These are phyloP conservation scores for Poecilobothrus nobilitatus DNA, from an alignment of 2,888 invertebrate genomes.

Conservation along the genomic window DNA sequence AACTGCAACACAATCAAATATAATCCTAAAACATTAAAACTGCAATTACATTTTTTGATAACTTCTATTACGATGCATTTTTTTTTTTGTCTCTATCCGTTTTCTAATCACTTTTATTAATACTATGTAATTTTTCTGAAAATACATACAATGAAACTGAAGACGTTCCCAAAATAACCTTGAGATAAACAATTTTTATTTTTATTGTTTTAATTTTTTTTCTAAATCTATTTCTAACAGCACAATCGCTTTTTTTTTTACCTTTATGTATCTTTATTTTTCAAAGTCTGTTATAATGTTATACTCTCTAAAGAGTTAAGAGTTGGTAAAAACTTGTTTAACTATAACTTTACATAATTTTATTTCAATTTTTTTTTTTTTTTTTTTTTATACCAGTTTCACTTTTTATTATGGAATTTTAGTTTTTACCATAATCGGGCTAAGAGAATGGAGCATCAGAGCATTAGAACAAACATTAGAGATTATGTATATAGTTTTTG, in stretches of 20 bases:
- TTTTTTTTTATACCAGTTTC: not conserved
- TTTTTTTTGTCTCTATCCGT: no score
- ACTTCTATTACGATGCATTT: no score
- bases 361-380: not conserved
- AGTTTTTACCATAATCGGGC: not conserved
- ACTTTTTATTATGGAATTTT: not conserved
- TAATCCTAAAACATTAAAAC: no score
- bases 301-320: not conserved
- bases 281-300: not conserved
- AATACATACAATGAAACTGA: not conserved
- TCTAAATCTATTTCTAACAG: constrained; percentile 2
- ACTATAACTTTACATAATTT: not conserved
- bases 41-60: no score
- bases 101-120: no score
- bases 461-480: no score
- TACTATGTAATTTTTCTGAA: no score
- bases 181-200: not conserved
- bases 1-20: no score
- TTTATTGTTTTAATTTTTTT: not conserved
- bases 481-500: no score
- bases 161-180: not conserved
- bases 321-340: not conserved
- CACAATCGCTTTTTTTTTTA: not conserved
- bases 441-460: not conserved
- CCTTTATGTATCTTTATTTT: not conserved